Evolutionary conservation across 1,140 invertebrate species (phyloP), one percentile per base, ranked within the genome.

Genomic region (Maniola jurtina): DNA sequence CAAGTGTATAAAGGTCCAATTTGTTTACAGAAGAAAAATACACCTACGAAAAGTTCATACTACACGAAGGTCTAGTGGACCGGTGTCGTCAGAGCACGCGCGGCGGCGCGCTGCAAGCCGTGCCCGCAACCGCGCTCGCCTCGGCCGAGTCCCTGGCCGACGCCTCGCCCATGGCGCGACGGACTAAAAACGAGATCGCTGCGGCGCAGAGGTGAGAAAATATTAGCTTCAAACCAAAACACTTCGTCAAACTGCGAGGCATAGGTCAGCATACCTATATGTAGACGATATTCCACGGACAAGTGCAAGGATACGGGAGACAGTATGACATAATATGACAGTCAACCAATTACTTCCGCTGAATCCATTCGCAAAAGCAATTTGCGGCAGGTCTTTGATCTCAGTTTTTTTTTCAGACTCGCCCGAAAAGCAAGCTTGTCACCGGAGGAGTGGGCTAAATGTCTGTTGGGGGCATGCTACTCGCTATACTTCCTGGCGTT

Each of bases 401-500:
- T 25, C 25, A 4, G 25, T 25, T 25, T 25, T 25, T 8, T 16
- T 56, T 72, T 5, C 73, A 90, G 88, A 91, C 93, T 97, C 83
- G 98, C 97, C 10, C 93, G 94, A 66, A 94, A 94, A 83, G 95
- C 96, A 72, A 94, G 94, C 76, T 87, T 94, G 38, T 92, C 91
- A 14, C 97, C 97, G 33, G 94, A 97, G 74, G 91, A 95, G 50
- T 99, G 98, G 98, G 97, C 98, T 13, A 96, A 97, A 90, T 98
- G 96, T 91, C 88, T 98, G 14, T 92, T 97, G 8, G 95, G 95
- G 16, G 96, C 96, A 6, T 97, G 96, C 81, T 97, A 97, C 86
- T 98, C 98, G 64, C 92, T 99, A n/a, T 99, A 99, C 95, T 99
- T 99, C 90, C 94, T 99, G 75, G 95, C 98, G 83, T 92, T 99